These are phyloP conservation scores for Mesopsocus fuscifrons DNA, from an alignment of 2,888 invertebrate species.

Conservation along the genomic window DNA sequence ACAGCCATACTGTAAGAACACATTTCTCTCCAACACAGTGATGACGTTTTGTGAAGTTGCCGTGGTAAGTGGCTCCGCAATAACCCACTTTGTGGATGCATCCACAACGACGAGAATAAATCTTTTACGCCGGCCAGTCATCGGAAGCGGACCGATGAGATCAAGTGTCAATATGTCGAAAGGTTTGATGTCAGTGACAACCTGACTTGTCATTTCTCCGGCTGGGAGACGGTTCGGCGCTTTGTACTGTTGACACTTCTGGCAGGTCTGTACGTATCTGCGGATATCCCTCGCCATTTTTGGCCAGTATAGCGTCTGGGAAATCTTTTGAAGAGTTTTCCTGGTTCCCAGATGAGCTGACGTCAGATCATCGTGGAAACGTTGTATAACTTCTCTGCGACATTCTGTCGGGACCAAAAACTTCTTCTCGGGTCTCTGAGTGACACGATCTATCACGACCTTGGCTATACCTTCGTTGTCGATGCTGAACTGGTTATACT, in stretches of 20 bases:
- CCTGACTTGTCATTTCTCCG: conserved; percentile 12
- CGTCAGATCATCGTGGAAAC: background rate
- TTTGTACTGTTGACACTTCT: conserved; percentile 14
- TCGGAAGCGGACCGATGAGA: conserved; percentile 15
- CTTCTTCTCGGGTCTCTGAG: background rate
- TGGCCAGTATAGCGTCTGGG: conserved; percentile 16
- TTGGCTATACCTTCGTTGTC: background rate
- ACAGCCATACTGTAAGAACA: conserved; percentile 16
- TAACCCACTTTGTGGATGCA: conserved; percentile 18
- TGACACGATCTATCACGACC: background rate
- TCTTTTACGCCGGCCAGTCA: conserved; percentile 11
- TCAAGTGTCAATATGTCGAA: background rate
- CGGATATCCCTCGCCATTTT: conserved; percentile 15
- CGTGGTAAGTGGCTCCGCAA: conserved; percentile 14
- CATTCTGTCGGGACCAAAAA: background rate
- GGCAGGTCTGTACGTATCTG: conserved; percentile 14
- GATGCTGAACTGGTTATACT: background rate
- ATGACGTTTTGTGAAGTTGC: conserved; percentile 15
- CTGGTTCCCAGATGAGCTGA: background rate
- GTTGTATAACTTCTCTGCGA: background rate
- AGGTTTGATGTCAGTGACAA: background rate
- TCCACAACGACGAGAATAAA: conserved; percentile 17
- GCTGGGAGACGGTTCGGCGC: conserved; percentile 11
- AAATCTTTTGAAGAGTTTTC: conserved; percentile 5
- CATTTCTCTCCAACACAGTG: conserved; percentile 13